Base-by-base conservation (phyloP, 2,797 vertebrate species). In the Peromyscus eremicus region DNA sequence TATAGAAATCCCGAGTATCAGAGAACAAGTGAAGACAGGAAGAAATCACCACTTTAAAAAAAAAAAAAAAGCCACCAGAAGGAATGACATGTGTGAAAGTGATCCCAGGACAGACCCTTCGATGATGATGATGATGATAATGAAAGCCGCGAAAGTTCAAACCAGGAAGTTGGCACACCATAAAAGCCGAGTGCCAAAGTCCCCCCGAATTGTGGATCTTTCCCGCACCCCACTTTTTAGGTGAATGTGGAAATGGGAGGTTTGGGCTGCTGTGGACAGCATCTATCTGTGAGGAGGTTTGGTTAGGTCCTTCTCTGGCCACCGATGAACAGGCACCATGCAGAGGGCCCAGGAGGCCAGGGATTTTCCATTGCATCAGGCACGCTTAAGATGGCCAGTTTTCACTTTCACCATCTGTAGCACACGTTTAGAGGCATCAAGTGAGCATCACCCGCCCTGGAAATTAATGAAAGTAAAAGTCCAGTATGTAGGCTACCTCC, bases 311-410 rank as follows among this genome's bases (percentile, higher is more conserved):
- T 98, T 98, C 97, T 83, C 73, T 71, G 83, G 87, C 13, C 94
- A 64, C 97, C 43, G 89, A 86, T 81, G 52, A 43, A 6, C 43
- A 43, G 60, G 77, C 90, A 85, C 73, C 88, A 89, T 57, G 86
- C 43, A 96, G 97, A 97, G 97, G 94, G 93, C 95, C 96, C 97
- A 94, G 98, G 98, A 98, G 96, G 94, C 97, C 97, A 98, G 93
- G 97, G 98, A 98, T 97, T 98, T 94, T 98, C 98, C 97, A 95
- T 95, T 97, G 96, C 95, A 98, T 97, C 97, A 98, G 97, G 97
- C 97, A 79, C 93, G 94, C 97, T 96, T 94, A 89, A 97, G 96
- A 97, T 93, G 55, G 64, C 92, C 96, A 95, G 90, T 98, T 98
- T 98, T 98, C 98, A 98, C 98, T 98, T 98, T 98, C 91, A 84